These are phyloP conservation scores for Saccostrea echinata DNA, from an alignment of 1,140 invertebrate species.

Conservation along the genomic window DNA sequence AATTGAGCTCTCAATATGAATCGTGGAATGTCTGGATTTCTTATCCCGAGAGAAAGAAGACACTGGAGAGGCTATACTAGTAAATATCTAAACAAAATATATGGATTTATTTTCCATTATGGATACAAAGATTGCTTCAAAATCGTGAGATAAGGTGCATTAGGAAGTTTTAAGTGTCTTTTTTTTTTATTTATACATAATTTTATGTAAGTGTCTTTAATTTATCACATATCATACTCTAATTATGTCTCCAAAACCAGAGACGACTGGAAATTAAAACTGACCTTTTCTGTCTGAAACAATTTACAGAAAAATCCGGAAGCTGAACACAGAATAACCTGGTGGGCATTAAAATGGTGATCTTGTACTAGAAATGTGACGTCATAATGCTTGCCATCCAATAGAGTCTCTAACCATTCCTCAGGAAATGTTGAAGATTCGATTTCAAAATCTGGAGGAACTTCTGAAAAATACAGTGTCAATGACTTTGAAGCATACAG, in stretches of 20 bases:
- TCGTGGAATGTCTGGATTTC: not conserved
- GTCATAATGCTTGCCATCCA: slow-evolving; percentile 70
- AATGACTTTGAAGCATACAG: too few relatives aligned
- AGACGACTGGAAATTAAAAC: not conserved
- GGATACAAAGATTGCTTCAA: too few relatives aligned
- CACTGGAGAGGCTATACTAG: not conserved
- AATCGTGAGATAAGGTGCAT: too few relatives aligned
- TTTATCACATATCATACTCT: too few relatives aligned
- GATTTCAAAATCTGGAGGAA: slow-evolving; percentile 71
- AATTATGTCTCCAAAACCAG: too few relatives aligned
- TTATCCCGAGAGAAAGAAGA: not conserved
- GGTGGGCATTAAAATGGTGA: slow-evolving; percentile 67
- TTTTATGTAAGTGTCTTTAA: too few relatives aligned
- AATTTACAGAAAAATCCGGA: slow-evolving; percentile 70
- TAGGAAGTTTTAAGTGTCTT: too few relatives aligned
- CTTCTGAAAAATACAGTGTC: not conserved
- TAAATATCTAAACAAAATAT: not conserved
- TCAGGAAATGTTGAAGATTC: slow-evolving; percentile 72
- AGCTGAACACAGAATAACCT: slow-evolving; percentile 69
- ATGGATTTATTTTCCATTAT: too few relatives aligned
- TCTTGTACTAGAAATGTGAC: slow-evolving; percentile 70
- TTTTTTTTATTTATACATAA: too few relatives aligned
- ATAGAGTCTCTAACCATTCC: slow-evolving; percentile 68
- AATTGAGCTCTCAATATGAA: not conserved
- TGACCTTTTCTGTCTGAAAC: slow-evolving; percentile 46